Evolutionary conservation across 2,797 vertebrate species (phyloP).

Genomic region (Enteromius afrohamiltoni): DNA sequence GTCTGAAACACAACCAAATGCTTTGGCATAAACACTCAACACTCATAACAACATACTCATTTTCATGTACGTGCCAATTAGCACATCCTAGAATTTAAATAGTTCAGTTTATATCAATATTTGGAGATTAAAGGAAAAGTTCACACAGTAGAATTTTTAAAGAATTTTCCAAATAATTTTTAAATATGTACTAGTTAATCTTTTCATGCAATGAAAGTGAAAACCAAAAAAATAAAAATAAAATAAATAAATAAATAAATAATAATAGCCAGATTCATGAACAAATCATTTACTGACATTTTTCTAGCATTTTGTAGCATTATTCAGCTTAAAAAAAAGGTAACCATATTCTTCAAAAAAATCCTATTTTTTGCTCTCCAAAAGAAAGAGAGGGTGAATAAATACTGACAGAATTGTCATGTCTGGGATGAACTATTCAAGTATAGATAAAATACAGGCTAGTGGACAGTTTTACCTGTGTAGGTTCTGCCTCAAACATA

Average conservation of each 20-base stretch:
- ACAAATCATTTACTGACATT: background rate
- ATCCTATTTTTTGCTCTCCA: background rate
- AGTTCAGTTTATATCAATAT: background rate
- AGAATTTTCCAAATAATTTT: too few relatives aligned
- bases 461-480: conserved; percentile 62
- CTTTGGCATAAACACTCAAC: conserved; percentile 41
- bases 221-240: background rate
- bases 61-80: conserved; percentile 11
- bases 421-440: background rate
- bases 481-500: conserved; percentile 47
- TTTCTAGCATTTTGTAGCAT: background rate
- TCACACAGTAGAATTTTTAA: background rate
- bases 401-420: background rate
- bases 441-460: background rate
- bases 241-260: too few relatives aligned
- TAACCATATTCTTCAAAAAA: background rate
- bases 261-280: background rate
- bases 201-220: background rate
- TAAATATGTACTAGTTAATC: background rate
- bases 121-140: conserved; percentile 10
- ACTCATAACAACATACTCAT: conserved; percentile 1
- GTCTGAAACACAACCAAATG: conserved; percentile 60
- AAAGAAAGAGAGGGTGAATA: background rate
- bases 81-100: conserved; percentile 5
- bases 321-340: too few relatives aligned